A percentile compares a stretch with the other conserved stretches of the same genome.
Evolutionary conservation across 2,797 vertebrate genomes (phyloP).

Genomic region (Aphelocoma californica): DNA sequence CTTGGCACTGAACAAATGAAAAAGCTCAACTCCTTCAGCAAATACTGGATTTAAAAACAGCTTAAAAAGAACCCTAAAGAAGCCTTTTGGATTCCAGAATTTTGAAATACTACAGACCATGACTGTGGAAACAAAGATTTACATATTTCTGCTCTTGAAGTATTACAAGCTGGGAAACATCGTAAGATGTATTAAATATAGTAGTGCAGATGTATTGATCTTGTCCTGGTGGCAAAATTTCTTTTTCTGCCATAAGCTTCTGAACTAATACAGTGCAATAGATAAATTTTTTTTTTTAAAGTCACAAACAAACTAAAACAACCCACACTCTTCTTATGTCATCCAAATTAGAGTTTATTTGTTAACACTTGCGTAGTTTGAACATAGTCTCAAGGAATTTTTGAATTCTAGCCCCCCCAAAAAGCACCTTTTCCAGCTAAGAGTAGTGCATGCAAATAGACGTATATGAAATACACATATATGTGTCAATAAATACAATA

Average conservation of each 20-base stretch:
- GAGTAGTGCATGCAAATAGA: not conserved
- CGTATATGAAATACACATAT: not conserved
- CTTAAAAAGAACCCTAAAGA: not conserved
- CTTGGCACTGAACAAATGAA: not conserved
- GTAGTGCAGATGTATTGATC: not conserved
- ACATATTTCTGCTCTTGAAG: not conserved
- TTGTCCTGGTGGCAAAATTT: not conserved
- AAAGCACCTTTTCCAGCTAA: not conserved
- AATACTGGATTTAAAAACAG: not conserved
- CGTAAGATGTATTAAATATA: fast-evolving
- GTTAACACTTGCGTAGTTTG: not conserved
- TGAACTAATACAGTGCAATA: not conserved
- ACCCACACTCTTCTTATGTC: fast-evolving
- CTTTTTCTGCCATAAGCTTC: not conserved
- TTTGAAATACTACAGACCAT: not conserved
- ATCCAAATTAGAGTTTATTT: not conserved
- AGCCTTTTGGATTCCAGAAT: not conserved
- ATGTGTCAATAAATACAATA: not conserved
- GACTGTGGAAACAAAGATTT: not conserved
- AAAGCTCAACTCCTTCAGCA: not conserved
- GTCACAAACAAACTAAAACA: not conserved
- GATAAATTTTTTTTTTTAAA: not conserved
- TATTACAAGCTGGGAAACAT: not conserved
- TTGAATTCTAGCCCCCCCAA: not conserved
- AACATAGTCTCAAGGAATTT: not conserved